A percentile compares a stretch with the other conserved stretches of the same genome.
phyloP scores from a whole-genome alignment of 2,888 invertebrate species.

The Mechanitis mazaeus region DNA sequence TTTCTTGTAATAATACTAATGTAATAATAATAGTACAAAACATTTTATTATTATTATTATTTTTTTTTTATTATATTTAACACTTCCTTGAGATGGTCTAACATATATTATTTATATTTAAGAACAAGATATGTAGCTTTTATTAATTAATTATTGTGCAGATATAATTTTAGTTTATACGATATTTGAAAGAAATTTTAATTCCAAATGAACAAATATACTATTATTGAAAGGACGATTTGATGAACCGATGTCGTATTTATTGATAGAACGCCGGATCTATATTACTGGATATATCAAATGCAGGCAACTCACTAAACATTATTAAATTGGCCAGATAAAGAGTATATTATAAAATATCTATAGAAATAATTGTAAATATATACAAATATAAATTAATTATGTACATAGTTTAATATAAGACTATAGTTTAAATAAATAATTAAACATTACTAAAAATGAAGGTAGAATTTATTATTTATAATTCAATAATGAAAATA shows the following conservation, averaged over 20 bases:
- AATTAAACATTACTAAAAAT: too few relatives aligned
- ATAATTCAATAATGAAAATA: too few relatives aligned
- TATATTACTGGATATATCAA: constrained; percentile 18
- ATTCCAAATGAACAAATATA: too few relatives aligned
- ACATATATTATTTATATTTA: too few relatives aligned
- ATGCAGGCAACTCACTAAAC: constrained; percentile 18
- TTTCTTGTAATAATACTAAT: constrained; percentile 4
- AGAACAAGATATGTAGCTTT: too few relatives aligned
- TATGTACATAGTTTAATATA: neutral
- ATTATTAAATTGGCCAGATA: constrained; percentile 23
- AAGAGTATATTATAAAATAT: constrained; percentile 2
- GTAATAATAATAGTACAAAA: constrained; percentile 7
- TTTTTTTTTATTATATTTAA: too few relatives aligned
- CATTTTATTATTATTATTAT: neutral
- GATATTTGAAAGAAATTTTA: too few relatives aligned
- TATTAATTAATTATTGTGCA: too few relatives aligned
- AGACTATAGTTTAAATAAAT: too few relatives aligned
- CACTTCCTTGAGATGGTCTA: too few relatives aligned
- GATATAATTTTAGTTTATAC: too few relatives aligned
- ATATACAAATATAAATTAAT: neutral
- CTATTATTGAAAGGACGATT: neutral
- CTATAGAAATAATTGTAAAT: neutral
- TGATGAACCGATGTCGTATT: constrained; percentile 8
- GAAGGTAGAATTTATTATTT: too few relatives aligned
- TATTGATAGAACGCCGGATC: constrained; percentile 18